Evolutionary conservation across 2,888 invertebrate genomes (phyloP), one percentile per base, ranked within the genome.

Genomic region (Neocrepidodera transversa): DNA sequence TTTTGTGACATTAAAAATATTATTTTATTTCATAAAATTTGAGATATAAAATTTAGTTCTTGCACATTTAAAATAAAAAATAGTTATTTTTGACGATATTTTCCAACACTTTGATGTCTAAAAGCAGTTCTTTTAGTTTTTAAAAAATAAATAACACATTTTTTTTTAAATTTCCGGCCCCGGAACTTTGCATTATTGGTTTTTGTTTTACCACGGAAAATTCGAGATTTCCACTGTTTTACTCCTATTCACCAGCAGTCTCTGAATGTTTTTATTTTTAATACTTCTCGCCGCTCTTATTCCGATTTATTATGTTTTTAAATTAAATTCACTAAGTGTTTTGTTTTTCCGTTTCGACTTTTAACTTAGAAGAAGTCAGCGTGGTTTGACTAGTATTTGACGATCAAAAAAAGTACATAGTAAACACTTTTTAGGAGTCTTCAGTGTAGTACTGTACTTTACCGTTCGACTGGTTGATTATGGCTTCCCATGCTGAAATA

Each of bases 401-500:
- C 49, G 35, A 48, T 43, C 40, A 16, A 35, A 50, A 43, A 18
- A 32, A 58, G 20, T 51, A 53, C 35, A 30, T 54, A 65, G 60
- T 61, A 58, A 53, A 60, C 61, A 62, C 65, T 68, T 50, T 56
- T 71, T 71, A 72, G 78, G 80, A 81, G 73, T 84, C 82, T 84
- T 51, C 86, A 73, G 80, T 83, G 74, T 85, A 86, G 79, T 84
- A 85, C 74, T 83, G 81, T 62, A 85, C 83, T 75, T 83, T 82
- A 64, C 81, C 82, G 45, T 77, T 73, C 49, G 78, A 64, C 60
- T 76, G 72, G 53, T 84, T 83, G 74, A 87, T 79, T 72, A 88
- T 84, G 8, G 66, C 60, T 73, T 89, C 90, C 91, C 91, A 91
- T 56, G 90, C 91, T 91, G 83, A 48, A 82, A 83, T 68, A 58